Percentiles rank a stretch among this genome's conserved stretches.
These are phyloP conservation scores for Enteromius treurensis DNA, from an alignment of 2,797 vertebrate species.

Conservation along the genomic window DNA sequence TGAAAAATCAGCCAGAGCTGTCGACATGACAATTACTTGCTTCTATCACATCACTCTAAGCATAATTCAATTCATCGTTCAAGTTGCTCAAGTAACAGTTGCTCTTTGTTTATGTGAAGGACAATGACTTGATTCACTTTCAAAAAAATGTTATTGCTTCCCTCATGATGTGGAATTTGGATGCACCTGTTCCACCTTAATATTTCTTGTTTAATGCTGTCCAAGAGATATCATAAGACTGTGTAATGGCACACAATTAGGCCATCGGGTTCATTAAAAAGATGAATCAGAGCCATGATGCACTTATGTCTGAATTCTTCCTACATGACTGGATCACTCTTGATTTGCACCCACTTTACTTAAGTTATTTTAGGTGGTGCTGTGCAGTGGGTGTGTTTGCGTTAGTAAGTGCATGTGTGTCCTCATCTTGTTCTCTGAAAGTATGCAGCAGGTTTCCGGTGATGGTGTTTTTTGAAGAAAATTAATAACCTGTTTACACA, in stretches of 20 bases:
- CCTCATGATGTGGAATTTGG: neutral
- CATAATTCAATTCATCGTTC: neutral
- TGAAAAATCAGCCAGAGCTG: neutral
- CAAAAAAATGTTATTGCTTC: neutral
- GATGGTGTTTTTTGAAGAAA: neutral
- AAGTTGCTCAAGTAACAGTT: neutral
- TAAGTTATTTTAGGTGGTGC: neutral
- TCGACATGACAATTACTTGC: neutral
- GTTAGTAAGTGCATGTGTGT: conserved; percentile 10
- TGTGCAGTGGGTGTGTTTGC: neutral
- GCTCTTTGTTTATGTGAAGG: conserved; percentile 21
- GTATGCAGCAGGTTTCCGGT: neutral
- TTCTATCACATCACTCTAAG: neutral
- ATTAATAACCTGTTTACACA: neutral
- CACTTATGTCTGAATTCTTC: neutral
- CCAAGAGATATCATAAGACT: conserved; percentile 5
- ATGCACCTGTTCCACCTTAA: conserved; percentile 6
- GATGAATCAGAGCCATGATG: neutral
- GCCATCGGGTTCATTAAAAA: neutral
- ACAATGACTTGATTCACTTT: neutral
- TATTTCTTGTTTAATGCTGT: neutral
- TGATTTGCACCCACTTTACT: conserved; percentile 6
- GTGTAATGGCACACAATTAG: neutral
- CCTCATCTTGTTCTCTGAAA: neutral
- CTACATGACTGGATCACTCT: neutral